Conservation (phyloP, 2,797 vertebrate genomes). For the Leptodactylus fallax region DNA sequence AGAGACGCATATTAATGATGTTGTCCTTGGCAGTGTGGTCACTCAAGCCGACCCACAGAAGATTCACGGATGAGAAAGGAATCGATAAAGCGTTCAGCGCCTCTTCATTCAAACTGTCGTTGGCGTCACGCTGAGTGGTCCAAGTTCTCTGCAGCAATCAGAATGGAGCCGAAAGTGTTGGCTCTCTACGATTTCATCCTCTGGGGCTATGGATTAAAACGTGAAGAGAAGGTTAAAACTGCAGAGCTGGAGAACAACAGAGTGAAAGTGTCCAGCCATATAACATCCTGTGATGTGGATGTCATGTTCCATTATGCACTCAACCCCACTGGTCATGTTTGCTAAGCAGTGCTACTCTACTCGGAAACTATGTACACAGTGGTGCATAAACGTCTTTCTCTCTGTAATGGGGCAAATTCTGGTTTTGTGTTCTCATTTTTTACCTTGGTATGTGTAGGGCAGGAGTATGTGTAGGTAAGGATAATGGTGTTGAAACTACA, state of each 20-base stretch:
- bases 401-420: not conserved
- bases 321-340: not conserved
- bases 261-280: slow-evolving; percentile 41
- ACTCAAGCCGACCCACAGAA: slow-evolving; percentile 62
- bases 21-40: slow-evolving; percentile 63
- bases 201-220: slow-evolving; percentile 50
- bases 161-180: slow-evolving; percentile 52
- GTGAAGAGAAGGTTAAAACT: slow-evolving; percentile 41
- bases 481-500: too few relatives aligned
- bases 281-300: slow-evolving; percentile 28
- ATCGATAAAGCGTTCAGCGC: slow-evolving; percentile 62
- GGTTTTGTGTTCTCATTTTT: not conserved
- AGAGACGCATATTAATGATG: slow-evolving; percentile 62
- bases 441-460: too few relatives aligned
- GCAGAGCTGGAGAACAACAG: slow-evolving; percentile 12
- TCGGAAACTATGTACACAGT: not conserved
- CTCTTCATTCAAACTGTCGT: slow-evolving; percentile 64
- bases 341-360: not conserved
- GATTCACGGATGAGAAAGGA: slow-evolving; percentile 62
- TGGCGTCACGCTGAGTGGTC: slow-evolving; percentile 57
- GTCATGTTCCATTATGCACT: slow-evolving; percentile 14
- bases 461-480: too few relatives aligned
- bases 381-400: not conserved
- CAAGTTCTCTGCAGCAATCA: slow-evolving; percentile 55
- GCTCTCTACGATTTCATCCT: slow-evolving; percentile 48